These are phyloP conservation scores for Diarsia rubi DNA, from an alignment of 2,888 invertebrate species.

Conservation along the genomic window DNA sequence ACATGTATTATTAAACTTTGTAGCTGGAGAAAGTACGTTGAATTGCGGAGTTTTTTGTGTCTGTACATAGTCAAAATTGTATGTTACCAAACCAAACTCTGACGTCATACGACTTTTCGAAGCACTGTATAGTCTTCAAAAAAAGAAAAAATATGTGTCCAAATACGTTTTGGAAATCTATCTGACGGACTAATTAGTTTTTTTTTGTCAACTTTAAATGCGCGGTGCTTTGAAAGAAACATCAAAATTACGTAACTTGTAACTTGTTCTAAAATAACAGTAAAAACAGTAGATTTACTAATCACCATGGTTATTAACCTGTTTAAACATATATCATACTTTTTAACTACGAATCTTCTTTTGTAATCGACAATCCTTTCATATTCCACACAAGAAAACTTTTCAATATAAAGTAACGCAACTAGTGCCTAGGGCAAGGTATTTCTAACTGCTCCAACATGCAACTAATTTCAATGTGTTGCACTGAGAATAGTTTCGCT, in stretches of 20 bases:
- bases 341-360: neutral
- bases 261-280: neutral
- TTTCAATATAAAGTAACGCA: neutral
- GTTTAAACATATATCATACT: neutral
- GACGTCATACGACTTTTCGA: no score
- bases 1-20: constrained; percentile 54
- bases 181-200: no score
- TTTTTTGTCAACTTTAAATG: no score
- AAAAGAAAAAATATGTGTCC: no score
- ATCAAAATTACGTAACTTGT: neutral
- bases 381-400: constrained; percentile 3
- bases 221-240: neutral
- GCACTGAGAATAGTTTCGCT: constrained; percentile 39
- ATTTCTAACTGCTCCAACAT: constrained; percentile 15
- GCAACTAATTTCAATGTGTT: constrained; percentile 32
- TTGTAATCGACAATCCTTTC: neutral
- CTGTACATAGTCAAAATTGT: neutral
- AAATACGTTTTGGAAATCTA: no score
- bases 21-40: constrained; percentile 26
- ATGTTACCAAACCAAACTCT: no score
- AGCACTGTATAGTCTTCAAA: no score
- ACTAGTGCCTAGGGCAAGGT: neutral
- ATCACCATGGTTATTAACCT: neutral
- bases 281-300: neutral
- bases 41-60: neutral